phyloP scores from a whole-genome alignment of 35 echinoderm and acorn worm genomes.

The Ophiothrix spiculata region DNA sequence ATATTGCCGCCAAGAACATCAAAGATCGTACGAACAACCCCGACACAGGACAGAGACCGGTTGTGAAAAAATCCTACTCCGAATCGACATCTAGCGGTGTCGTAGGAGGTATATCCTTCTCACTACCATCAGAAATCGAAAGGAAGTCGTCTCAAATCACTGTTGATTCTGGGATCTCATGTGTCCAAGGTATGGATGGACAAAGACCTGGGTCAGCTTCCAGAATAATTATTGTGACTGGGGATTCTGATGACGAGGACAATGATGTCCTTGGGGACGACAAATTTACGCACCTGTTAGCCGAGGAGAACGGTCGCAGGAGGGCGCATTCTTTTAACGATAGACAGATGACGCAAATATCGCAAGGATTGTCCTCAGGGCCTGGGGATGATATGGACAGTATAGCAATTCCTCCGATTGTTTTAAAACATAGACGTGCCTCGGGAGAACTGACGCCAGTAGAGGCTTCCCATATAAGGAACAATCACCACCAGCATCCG shows the following conservation, averaged over 20 bases:
- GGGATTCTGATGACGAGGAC: slow-evolving; percentile 35
- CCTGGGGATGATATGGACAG: slow-evolving; percentile 17
- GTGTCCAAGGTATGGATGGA: background rate
- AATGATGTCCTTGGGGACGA: slow-evolving; percentile 46
- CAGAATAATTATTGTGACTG: slow-evolving; percentile 40
- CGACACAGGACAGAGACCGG: background rate
- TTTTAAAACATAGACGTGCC: background rate
- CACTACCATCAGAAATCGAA: background rate
- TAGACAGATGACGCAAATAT: background rate
- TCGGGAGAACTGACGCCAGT: slow-evolving; percentile 23
- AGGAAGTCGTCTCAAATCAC: background rate
- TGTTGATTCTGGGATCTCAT: background rate
- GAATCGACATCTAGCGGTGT: background rate
- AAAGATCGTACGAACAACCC: background rate
- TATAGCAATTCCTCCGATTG: slow-evolving; percentile 38
- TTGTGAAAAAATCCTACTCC: background rate
- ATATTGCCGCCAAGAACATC: background rate
- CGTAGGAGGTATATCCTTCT: no score
- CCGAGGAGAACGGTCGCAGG: slow-evolving; percentile 17
- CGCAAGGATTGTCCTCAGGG: background rate
- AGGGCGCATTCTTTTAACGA: slow-evolving; percentile 30
- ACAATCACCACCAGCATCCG: slow-evolving; percentile 33
- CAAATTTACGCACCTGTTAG: slow-evolving; percentile 24
- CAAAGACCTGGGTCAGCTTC: slow-evolving; percentile 2
- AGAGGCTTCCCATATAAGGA: slow-evolving; percentile 26